phyloP scores from a whole-genome alignment of 2,888 invertebrate species.

The Leptogaster cylindrica region DNA sequence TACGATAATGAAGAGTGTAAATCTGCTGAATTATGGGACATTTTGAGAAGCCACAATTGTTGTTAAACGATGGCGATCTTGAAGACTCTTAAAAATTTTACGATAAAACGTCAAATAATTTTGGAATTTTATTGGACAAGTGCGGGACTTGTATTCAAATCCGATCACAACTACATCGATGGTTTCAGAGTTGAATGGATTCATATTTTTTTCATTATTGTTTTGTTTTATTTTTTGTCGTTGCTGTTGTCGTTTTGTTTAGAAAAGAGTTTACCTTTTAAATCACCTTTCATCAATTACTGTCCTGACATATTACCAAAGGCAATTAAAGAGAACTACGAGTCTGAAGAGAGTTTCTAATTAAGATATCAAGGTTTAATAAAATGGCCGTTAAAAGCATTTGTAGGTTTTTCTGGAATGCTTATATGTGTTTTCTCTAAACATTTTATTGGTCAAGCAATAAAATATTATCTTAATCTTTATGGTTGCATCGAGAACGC shows the following conservation, averaged over 20 bases:
- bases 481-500: slow-evolving; percentile 21
- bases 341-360: slow-evolving; percentile 27
- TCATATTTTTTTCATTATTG: no score
- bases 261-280: no score
- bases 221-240: no score
- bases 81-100: not conserved
- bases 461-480: slow-evolving; percentile 37
- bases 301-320: slow-evolving; percentile 23
- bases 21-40: slow-evolving; percentile 34
- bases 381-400: slow-evolving; percentile 41
- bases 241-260: no score
- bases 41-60: slow-evolving; percentile 19
- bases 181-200: no score
- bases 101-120: slow-evolving; percentile 32
- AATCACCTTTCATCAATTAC: slow-evolving; percentile 29
- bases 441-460: slow-evolving; percentile 32
- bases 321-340: slow-evolving; percentile 13
- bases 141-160: not conserved
- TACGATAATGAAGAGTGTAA: slow-evolving; percentile 10
- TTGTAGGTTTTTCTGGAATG: slow-evolving; percentile 31
- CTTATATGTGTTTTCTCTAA: slow-evolving; percentile 9
- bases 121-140: slow-evolving; percentile 1
- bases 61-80: slow-evolving; percentile 1
- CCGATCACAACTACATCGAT: not conserved
- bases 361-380: slow-evolving; percentile 40